Base-by-base conservation (phyloP, 1,140 invertebrate genomes). In the Drosophila nigrodunni region DNA sequence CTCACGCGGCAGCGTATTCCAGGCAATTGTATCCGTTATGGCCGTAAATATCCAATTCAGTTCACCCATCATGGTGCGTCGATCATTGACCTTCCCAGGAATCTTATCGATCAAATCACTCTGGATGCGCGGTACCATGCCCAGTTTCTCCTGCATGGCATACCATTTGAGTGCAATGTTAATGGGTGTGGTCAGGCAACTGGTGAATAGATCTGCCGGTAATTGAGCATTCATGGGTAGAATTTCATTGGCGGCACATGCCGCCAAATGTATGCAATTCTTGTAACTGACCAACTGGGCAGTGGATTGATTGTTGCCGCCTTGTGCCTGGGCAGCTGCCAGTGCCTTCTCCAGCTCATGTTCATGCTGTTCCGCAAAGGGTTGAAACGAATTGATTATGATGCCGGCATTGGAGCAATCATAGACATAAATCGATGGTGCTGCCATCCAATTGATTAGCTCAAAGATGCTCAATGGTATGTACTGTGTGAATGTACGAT, bases 11-110 rank as follows among this genome's bases (percentile, higher is more conserved):
- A 99, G 94, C 46, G 96, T 97, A 92, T 99, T 99, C 98, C 98
- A 99, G 0, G 99, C 99, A 91, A 99, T 99, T n/a, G 99, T 99
- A 93, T 99, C 99, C 2, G 99, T 99, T 61, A 99, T 99, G 7
- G 99, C 99, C 39, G 99, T 99, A 93, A 99, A 99, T 91, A 99
- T 99, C 99, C 99, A 99, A 94, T 99, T 99, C 46, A 99, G 94
- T 94, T 99, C 98, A 60, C 99, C 99, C 67, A 99, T 94, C 97
- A 99, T 98, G 30, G 99, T 99, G 82, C 98, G 95, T 39, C 99
- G 94, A 94, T 99, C 99, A 80, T 96, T 98, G 61, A 99, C 94
- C 92, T 97, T 96, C 7, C 99, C 99, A 39, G 98, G 99, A 82
- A 99, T 98, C 93, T 97, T 97, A 87, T 99, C 98, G 64, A 98